Conservation (phyloP, 1,140 invertebrate species). For the Pteromalus puparum region DNA sequence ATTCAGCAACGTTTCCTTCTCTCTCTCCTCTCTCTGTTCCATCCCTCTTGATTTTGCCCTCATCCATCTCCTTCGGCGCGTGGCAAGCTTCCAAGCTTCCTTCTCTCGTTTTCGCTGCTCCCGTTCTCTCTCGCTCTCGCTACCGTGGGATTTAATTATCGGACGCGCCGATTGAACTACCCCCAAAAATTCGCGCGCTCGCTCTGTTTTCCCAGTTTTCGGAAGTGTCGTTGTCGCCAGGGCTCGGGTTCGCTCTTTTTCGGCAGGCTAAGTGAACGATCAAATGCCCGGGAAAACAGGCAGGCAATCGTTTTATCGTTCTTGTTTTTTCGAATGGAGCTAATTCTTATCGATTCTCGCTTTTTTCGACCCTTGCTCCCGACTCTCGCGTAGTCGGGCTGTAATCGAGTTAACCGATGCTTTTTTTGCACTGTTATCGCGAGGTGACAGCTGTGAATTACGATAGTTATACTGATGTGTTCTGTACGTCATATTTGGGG, state of each 20-base stretch:
- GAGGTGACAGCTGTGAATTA: background rate
- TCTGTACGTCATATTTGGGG: too few relatives aligned
- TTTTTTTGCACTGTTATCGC: background rate
- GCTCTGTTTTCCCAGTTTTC: conserved; percentile 14
- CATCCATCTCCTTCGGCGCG: conserved; percentile 52
- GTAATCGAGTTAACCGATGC: background rate
- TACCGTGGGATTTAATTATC: conserved; percentile 44
- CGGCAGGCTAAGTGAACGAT: background rate
- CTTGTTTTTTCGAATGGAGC: background rate
- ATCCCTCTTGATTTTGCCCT: conserved; percentile 47
- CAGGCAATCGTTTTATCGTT: conserved; percentile 35
- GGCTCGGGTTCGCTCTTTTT: background rate
- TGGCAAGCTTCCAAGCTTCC: conserved; percentile 53
- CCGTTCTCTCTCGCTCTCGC: background rate
- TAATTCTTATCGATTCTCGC: conserved; percentile 14
- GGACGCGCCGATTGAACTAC: conserved; percentile 10
- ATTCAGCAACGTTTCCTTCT: conserved; percentile 41
- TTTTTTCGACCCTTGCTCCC: too few relatives aligned
- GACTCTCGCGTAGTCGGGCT: background rate
- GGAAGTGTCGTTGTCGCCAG: background rate
- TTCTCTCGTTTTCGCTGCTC: conserved; percentile 35
- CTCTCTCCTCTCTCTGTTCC: background rate
- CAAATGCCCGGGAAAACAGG: background rate
- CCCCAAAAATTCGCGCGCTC: conserved; percentile 17
- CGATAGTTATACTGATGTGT: too few relatives aligned